These are phyloP conservation scores for Morone chrysops DNA, from an alignment of 2,113 vertebrate species.

Conservation along the genomic window DNA sequence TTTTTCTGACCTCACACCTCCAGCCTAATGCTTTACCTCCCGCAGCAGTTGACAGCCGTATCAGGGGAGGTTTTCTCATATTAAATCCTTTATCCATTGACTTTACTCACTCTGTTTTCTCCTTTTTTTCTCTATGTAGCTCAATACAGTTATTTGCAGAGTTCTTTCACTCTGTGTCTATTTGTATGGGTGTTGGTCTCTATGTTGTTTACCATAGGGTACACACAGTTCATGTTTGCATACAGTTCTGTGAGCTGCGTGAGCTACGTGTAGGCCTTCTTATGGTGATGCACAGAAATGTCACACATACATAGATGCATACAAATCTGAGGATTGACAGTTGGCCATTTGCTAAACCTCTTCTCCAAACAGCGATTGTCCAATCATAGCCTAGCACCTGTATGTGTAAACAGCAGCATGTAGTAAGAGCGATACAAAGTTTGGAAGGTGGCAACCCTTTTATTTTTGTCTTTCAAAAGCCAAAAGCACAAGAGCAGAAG, in stretches of 20 bases:
- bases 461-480: too few species aligned
- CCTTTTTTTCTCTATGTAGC: neutral
- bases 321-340: conserved; percentile 11
- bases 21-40: neutral
- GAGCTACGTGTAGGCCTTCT: neutral
- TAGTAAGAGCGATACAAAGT: neutral
- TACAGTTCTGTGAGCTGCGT: neutral
- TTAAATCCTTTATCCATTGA: conserved; percentile 5
- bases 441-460: too few species aligned
- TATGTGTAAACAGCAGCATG: neutral
- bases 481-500: too few species aligned
- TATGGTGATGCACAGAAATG: conserved; percentile 26
- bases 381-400: neutral
- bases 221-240: conserved; percentile 5
- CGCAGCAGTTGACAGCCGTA: conserved; percentile 7
- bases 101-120: neutral
- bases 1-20: conserved; percentile 23
- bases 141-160: neutral
- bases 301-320: conserved; percentile 15
- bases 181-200: conserved; percentile 1
- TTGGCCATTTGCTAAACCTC: neutral
- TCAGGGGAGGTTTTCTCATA: neutral
- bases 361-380: neutral
- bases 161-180: neutral
- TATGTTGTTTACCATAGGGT: conserved; percentile 6